A percentile compares a stretch with the other conserved stretches of the same genome.
Evolutionary conservation across 2,888 invertebrate genomes (phyloP).

Genomic region (Brachypalpus laphriformis): DNA sequence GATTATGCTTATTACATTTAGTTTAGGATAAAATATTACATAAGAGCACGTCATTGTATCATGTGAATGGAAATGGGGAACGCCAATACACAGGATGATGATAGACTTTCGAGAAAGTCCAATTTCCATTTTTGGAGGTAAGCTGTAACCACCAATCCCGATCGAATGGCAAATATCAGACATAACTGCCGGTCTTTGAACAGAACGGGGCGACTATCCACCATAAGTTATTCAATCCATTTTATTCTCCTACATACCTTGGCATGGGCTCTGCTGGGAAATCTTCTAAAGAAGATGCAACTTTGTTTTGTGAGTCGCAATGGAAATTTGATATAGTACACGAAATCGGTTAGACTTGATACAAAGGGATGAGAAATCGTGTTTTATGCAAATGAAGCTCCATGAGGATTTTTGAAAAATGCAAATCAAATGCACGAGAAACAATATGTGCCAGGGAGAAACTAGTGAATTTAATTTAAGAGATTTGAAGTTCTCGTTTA

Average conservation of each 20-base stretch:
- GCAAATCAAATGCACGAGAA: slow-evolving; percentile 34
- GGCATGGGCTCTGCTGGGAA: slow-evolving; percentile 50
- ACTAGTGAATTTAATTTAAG: neutral
- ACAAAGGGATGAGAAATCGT: slow-evolving; percentile 47
- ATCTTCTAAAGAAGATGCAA: slow-evolving; percentile 64
- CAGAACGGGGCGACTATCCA: slow-evolving; percentile 16
- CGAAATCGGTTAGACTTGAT: neutral
- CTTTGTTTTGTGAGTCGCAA: slow-evolving; percentile 59
- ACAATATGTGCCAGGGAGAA: slow-evolving; percentile 18
- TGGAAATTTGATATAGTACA: slow-evolving; percentile 45
- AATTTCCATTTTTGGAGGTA: slow-evolving; percentile 42
- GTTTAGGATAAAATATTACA: neutral
- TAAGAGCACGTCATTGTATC: neutral
- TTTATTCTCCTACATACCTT: slow-evolving; percentile 24
- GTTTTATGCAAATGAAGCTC: slow-evolving; percentile 56
- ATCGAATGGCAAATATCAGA: slow-evolving; percentile 13
- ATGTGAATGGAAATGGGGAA: neutral
- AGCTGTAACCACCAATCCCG: slow-evolving; percentile 24
- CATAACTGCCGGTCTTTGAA: slow-evolving; percentile 17
- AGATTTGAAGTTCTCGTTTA: neutral
- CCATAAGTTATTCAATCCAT: slow-evolving; percentile 63
- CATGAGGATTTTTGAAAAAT: slow-evolving; percentile 32
- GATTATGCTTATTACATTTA: slow-evolving; percentile 42
- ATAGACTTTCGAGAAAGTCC: slow-evolving; percentile 1
- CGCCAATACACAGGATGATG: neutral